Conservation (phyloP, 2,113 vertebrate genomes). For the Rousettus leschenaultii region DNA sequence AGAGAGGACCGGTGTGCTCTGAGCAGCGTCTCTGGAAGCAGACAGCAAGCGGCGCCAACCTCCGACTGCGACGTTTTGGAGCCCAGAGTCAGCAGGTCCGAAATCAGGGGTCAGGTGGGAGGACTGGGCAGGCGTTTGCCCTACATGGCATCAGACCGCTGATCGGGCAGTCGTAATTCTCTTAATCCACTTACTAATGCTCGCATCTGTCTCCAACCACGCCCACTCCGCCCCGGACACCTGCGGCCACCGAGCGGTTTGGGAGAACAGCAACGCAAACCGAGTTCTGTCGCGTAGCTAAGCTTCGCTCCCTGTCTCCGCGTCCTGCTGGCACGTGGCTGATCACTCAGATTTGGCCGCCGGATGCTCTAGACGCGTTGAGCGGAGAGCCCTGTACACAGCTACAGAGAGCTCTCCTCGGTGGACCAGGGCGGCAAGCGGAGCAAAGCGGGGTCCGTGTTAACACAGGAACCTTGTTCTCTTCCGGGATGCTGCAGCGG, state of each 20-base stretch:
- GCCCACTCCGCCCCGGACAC: background rate
- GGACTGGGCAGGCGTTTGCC: rapidly evolving
- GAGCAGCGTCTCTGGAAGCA: background rate
- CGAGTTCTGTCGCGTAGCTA: constrained; percentile 1
- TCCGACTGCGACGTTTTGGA: background rate
- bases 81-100: background rate
- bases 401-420: background rate
- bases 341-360: constrained; percentile 52
- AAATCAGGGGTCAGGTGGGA: background rate
- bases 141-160: background rate
- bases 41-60: background rate
- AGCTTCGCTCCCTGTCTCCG: constrained; percentile 51
- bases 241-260: rapidly evolving
- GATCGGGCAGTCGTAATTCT: background rate
- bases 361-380: background rate
- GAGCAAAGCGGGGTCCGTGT: background rate
- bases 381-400: background rate
- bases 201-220: background rate
- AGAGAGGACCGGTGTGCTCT: background rate
- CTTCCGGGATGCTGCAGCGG: background rate
- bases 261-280: background rate
- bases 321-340: constrained; percentile 8
- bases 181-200: background rate
- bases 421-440: constrained; percentile 33
- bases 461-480: background rate